Conservation (phyloP, 2,888 invertebrate species). For the Apodemia hepburni region DNA sequence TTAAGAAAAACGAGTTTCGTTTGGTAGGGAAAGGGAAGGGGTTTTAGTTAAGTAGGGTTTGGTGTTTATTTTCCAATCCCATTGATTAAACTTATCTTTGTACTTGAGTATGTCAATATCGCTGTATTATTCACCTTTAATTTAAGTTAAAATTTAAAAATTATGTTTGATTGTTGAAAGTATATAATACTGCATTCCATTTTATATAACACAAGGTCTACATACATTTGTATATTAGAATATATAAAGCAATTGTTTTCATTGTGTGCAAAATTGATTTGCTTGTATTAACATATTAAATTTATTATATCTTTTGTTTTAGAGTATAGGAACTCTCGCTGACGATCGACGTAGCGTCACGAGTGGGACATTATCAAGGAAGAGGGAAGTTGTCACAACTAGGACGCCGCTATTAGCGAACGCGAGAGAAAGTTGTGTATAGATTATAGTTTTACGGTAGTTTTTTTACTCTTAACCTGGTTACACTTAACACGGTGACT, state of each 20-base stretch:
- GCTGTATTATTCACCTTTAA: no score
- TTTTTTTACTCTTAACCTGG: slow-evolving; percentile 3
- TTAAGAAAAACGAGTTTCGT: not conserved
- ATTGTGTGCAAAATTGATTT: no score
- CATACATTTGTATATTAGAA: no score
- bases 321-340: slow-evolving; percentile 66
- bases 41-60: not conserved
- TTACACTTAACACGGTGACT: not conserved
- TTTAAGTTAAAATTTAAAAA: not conserved
- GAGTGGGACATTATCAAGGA: slow-evolving; percentile 62
- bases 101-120: not conserved
- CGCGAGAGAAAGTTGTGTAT: slow-evolving; percentile 81
- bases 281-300: not conserved
- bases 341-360: slow-evolving; percentile 68
- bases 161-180: no score
- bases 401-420: slow-evolving; percentile 85
- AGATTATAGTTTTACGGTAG: not conserved
- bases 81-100: not conserved
- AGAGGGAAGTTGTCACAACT: slow-evolving; percentile 85
- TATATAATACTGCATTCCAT: no score
- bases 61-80: not conserved
- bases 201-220: no score
- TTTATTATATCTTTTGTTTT: slow-evolving; percentile 28
- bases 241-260: no score
- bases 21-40: no score